Percentiles rank a stretch among this genome's conserved stretches.
Evolutionary conservation across 37 sponge, comb jelly and placozoan genomes (phyloP).

Genomic region (Aplysina aerophoba): DNA sequence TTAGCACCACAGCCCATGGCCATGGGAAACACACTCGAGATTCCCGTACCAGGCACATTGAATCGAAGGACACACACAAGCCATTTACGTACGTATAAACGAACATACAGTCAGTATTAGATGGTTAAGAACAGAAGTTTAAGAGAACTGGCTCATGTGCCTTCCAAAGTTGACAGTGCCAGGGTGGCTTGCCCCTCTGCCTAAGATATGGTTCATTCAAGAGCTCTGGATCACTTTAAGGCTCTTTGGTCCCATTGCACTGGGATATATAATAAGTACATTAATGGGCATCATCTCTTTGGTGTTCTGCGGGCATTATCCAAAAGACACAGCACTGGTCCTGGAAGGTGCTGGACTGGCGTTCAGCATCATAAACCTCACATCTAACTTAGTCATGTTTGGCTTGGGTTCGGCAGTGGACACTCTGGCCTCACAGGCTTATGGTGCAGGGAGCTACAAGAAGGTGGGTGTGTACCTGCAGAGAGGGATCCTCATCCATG

Average conservation of each 20-base stretch:
- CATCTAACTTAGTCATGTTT: background rate
- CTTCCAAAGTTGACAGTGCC: too few species aligned
- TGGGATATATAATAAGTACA: constrained; percentile 23
- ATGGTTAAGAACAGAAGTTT: too few species aligned
- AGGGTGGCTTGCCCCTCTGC: too few species aligned
- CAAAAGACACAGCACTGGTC: background rate
- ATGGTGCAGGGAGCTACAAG: constrained; percentile 69
- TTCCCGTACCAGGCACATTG: too few species aligned
- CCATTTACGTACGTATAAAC: too few species aligned
- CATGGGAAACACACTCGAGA: too few species aligned
- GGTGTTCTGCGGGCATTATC: constrained; percentile 2
- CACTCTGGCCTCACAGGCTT: constrained; percentile 54
- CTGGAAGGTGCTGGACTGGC: constrained; percentile 16
- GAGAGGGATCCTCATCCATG: constrained; percentile 59
- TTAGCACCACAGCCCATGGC: too few species aligned
- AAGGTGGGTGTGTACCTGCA: constrained; percentile 65
- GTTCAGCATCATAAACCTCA: background rate
- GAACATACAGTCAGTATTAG: too few species aligned
- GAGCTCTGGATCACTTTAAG: background rate
- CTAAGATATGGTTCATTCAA: background rate
- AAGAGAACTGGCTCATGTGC: too few species aligned
- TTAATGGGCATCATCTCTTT: constrained; percentile 17
- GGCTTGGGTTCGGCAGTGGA: background rate
- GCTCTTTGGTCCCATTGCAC: background rate
- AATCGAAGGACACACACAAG: too few species aligned